Evolutionary conservation across 2,797 vertebrate genomes (phyloP).

Genomic region (Lophius americanus): DNA sequence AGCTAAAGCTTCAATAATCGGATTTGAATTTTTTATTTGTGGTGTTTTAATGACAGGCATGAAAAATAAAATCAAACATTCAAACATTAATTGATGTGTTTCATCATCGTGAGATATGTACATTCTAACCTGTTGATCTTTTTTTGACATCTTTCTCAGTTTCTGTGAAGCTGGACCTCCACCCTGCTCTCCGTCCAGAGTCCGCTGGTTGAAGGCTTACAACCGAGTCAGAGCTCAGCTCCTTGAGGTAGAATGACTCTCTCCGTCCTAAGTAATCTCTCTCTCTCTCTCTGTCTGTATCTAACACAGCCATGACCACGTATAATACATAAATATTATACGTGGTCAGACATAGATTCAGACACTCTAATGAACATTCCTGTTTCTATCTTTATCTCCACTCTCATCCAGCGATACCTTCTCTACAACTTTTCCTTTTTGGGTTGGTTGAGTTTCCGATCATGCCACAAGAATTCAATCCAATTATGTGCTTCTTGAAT

Average conservation of each 20-base stretch:
- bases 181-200: constrained; percentile 87
- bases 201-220: constrained; percentile 93
- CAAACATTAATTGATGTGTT: too few relatives aligned
- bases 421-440: constrained; percentile 7
- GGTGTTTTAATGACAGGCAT: too few relatives aligned
- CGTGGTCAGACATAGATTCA: constrained; percentile 1
- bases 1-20: too few relatives aligned
- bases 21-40: too few relatives aligned
- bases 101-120: not conserved
- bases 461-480: constrained; percentile 42
- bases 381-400: constrained; percentile 2
- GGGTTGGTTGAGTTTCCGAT: constrained; percentile 71
- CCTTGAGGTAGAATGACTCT: constrained; percentile 87
- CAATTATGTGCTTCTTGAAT: constrained; percentile 33
- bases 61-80: too few relatives aligned
- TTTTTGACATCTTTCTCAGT: constrained; percentile 51
- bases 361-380: constrained; percentile 2
- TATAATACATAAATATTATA: not conserved
- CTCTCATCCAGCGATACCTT: constrained; percentile 5
- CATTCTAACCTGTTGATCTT: constrained; percentile 2
- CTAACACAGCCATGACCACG: not conserved
- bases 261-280: not conserved
- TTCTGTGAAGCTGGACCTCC: constrained; percentile 78
- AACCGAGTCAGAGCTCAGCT: constrained; percentile 90
- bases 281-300: constrained; percentile 8